Evolutionary conservation across 2,888 invertebrate species (phyloP).

Genomic region (Apamea anceps): DNA sequence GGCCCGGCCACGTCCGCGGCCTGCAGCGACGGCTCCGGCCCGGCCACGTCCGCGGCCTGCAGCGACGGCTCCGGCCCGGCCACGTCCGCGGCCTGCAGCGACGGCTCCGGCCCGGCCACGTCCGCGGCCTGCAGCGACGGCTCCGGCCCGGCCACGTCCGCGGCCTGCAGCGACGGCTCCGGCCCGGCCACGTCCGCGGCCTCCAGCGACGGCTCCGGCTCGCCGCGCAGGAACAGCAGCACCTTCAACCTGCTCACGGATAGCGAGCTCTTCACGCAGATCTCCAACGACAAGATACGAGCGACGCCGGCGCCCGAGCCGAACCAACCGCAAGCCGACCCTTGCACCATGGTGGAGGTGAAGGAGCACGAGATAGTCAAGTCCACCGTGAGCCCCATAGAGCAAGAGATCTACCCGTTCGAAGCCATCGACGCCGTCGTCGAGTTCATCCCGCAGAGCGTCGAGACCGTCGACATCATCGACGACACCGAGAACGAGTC

Average conservation of each 20-base stretch:
- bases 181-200: conserved; percentile 67
- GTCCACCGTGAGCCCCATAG: conserved; percentile 88
- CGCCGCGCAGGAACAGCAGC: conserved; percentile 87
- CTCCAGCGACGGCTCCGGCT: conserved; percentile 67
- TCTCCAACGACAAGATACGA: conserved; percentile 88
- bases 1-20: conserved; percentile 67
- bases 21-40: conserved; percentile 67
- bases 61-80: conserved; percentile 71
- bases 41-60: conserved; percentile 52
- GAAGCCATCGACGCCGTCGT: conserved; percentile 89
- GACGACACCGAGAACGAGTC: conserved; percentile 88
- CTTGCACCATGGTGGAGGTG: conserved; percentile 92
- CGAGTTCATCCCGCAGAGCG: conserved; percentile 89
- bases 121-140: conserved; percentile 45
- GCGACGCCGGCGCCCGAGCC: conserved; percentile 63
- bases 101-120: conserved; percentile 71
- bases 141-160: conserved; percentile 68
- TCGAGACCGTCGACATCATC: conserved; percentile 89
- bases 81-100: conserved; percentile 7
- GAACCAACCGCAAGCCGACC: conserved; percentile 64
- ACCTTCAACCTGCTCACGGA: conserved; percentile 92
- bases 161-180: conserved; percentile 47
- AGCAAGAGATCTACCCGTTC: conserved; percentile 86
- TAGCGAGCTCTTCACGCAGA: conserved; percentile 92
- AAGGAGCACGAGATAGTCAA: conserved; percentile 93